A percentile compares a stretch with the other conserved stretches of the same genome.
Conservation (phyloP, 2,797 vertebrate genomes). For the Acanthiza pusilla region DNA sequence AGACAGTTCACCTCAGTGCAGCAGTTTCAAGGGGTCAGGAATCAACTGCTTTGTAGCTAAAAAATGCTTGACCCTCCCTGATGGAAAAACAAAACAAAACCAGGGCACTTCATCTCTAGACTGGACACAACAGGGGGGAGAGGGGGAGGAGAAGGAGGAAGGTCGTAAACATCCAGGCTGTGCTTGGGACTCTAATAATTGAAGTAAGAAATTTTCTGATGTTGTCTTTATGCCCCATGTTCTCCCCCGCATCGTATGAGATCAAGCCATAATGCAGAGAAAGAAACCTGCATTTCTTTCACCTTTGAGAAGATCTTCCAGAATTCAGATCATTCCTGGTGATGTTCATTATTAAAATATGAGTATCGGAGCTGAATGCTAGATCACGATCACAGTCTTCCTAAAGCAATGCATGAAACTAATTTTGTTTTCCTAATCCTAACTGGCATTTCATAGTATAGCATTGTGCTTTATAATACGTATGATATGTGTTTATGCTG, state of each 20-base stretch:
- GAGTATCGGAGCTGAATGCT: not conserved
- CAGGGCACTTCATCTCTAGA: not conserved
- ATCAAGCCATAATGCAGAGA: not conserved
- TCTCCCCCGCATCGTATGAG: not conserved
- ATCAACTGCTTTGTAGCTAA: not conserved
- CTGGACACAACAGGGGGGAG: not conserved
- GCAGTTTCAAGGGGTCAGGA: not conserved
- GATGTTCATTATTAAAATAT: not conserved
- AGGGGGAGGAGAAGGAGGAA: not conserved
- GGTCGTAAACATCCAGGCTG: not conserved
- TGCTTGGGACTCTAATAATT: not conserved
- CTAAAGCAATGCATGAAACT: not conserved
- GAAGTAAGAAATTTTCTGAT: not conserved
- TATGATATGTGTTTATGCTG: not conserved
- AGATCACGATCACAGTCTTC: not conserved
- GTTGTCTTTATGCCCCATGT: not conserved
- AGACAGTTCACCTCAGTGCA: not conserved
- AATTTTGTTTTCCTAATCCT: not conserved
- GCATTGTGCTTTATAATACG: not conserved
- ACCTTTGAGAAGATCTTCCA: not conserved
- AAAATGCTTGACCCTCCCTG: not conserved
- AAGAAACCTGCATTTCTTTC: not conserved
- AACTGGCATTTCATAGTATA: not conserved
- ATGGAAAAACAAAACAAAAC: not conserved
- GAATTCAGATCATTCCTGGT: not conserved